phyloP scores from a whole-genome alignment of 2,113 vertebrate species.

The Sylvilagus bachmani region DNA sequence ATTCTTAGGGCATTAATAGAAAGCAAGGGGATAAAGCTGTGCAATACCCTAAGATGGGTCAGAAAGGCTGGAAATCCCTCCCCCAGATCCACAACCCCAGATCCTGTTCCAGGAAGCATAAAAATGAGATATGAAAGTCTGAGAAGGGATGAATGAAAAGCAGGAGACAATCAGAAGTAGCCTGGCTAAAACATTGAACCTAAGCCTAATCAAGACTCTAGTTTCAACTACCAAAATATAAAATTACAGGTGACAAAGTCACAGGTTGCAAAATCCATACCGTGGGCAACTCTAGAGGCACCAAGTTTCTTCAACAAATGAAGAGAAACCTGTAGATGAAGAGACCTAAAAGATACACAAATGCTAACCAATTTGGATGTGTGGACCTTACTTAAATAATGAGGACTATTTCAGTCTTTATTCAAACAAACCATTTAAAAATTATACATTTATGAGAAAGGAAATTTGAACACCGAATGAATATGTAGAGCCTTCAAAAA shows the following conservation, averaged over 20 bases:
- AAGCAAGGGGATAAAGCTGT: neutral
- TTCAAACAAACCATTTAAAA: neutral
- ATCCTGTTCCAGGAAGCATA: neutral
- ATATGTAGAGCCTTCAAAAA: neutral
- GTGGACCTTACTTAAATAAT: conserved; percentile 31
- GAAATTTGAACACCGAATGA: neutral
- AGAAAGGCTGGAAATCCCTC: neutral
- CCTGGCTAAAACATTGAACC: conserved; percentile 12
- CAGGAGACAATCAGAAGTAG: neutral
- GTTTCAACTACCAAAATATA: neutral
- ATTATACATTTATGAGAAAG: neutral
- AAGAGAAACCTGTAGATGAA: neutral
- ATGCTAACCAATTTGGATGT: neutral
- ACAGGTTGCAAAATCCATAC: conserved; percentile 11
- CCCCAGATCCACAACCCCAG: neutral
- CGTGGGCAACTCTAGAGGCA: neutral
- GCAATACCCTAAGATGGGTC: neutral
- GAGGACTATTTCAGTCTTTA: neutral
- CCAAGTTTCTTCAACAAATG: conserved; percentile 20
- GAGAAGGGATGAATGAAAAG: neutral
- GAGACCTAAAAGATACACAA: neutral
- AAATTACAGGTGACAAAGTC: neutral
- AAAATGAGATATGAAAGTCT: neutral
- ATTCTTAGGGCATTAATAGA: neutral
- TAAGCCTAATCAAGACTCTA: neutral